phyloP scores from a whole-genome alignment of 2,888 invertebrate species.

The Polietes domitor region DNA sequence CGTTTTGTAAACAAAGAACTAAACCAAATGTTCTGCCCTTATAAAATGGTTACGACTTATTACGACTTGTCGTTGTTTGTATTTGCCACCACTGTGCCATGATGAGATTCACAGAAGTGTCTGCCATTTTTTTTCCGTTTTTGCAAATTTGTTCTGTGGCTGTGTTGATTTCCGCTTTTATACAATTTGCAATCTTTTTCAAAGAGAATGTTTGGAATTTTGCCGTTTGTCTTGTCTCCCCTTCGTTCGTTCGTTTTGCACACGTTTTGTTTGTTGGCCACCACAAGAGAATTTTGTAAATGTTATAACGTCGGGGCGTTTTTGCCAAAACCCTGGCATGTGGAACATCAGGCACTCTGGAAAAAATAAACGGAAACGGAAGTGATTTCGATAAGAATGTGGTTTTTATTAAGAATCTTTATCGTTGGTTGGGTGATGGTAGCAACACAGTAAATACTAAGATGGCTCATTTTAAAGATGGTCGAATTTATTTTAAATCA shows the following conservation, averaged over 20 bases:
- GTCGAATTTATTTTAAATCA: too few relatives aligned
- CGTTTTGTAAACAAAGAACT: too few relatives aligned
- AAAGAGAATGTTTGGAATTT: background rate
- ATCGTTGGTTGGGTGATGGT: too few relatives aligned
- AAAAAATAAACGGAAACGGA: background rate
- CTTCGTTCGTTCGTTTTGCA: conserved; percentile 33
- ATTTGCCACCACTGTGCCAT: background rate
- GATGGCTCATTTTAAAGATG: too few relatives aligned
- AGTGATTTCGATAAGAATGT: conserved; percentile 1
- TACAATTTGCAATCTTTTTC: conserved; percentile 51
- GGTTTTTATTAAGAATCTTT: background rate
- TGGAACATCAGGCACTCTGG: background rate
- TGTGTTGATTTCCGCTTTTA: conserved; percentile 62
- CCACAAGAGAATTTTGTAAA: conserved; percentile 49
- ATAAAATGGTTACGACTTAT: too few relatives aligned
- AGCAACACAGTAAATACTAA: too few relatives aligned
- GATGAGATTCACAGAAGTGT: background rate
- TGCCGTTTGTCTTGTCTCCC: background rate
- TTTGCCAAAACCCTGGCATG: background rate
- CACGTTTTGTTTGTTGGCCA: conserved; percentile 43
- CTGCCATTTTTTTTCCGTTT: conserved; percentile 35
- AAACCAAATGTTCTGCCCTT: too few relatives aligned
- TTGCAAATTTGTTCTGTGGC: conserved; percentile 64
- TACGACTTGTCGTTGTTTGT: background rate
- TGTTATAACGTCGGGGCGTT: too few relatives aligned